Conservation (phyloP, 2,888 invertebrate genomes). For the Catocala nupta region DNA sequence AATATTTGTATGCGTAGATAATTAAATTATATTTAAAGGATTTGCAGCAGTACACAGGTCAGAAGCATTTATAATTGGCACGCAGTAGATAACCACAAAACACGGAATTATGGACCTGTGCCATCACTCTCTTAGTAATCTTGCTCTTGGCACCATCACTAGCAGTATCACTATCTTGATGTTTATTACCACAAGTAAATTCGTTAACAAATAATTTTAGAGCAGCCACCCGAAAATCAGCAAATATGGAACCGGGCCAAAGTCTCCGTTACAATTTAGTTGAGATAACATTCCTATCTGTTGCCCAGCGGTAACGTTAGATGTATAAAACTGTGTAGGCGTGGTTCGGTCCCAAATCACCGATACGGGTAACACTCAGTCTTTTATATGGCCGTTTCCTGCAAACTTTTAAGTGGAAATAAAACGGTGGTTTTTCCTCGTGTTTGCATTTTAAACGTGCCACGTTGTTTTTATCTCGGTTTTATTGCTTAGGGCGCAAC, state of each 20-base stretch:
- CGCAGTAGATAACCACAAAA: not conserved
- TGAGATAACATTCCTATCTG: conserved; percentile 59
- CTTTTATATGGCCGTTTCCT: conserved; percentile 67
- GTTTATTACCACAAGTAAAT: conserved; percentile 30
- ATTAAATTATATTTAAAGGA: no score
- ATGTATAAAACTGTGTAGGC: conserved; percentile 52
- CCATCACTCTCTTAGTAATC: not conserved
- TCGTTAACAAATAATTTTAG: conserved; percentile 47
- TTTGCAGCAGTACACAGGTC: no score
- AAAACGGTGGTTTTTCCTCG: conserved; percentile 64
- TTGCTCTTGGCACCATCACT: conserved; percentile 31
- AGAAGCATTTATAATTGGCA: no score
- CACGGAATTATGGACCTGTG: not conserved
- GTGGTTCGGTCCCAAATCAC: conserved; percentile 61
- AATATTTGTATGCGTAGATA: no score
- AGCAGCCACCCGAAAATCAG: conserved; percentile 40
- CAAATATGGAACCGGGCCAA: conserved; percentile 58
- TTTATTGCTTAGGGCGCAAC: conserved; percentile 59
- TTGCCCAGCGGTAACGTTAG: conserved; percentile 43
- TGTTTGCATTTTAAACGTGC: conserved; percentile 59
- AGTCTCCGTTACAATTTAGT: conserved; percentile 54
- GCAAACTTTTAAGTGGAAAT: conserved; percentile 74
- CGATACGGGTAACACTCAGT: conserved; percentile 67
- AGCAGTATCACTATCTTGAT: not conserved
- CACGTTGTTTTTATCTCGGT: conserved; percentile 63